A percentile compares a stretch with the other conserved stretches of the same genome.
Evolutionary conservation across 2,113 vertebrate species (phyloP).

Genomic region (Peromyscus polionotus): DNA sequence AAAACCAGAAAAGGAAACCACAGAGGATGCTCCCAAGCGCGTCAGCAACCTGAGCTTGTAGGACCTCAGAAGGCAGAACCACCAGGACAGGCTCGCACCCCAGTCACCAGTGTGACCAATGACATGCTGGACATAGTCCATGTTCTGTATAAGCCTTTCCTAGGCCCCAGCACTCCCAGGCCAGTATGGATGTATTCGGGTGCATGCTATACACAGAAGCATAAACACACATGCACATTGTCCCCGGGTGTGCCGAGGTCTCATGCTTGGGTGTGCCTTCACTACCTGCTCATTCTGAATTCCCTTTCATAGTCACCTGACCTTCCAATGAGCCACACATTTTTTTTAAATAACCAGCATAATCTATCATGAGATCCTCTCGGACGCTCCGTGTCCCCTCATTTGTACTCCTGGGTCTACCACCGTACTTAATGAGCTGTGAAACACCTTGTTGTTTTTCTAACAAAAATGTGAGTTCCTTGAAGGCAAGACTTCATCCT

Average conservation of each 20-base stretch:
- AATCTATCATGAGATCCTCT: neutral
- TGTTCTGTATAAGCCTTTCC: neutral
- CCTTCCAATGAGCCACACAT: neutral
- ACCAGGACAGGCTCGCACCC: neutral
- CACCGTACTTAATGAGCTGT: neutral
- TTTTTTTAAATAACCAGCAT: neutral
- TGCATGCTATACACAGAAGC: no score
- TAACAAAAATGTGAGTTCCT: neutral
- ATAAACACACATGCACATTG: no score
- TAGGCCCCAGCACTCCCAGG: neutral
- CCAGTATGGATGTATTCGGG: no score
- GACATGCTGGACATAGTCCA: neutral
- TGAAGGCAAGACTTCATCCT: conserved; percentile 15
- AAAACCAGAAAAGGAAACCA: neutral
- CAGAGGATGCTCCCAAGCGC: neutral
- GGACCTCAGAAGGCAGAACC: neutral
- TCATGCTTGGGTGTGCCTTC: neutral
- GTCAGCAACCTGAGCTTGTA: neutral
- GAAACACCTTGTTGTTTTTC: neutral
- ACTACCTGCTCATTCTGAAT: neutral
- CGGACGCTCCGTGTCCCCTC: neutral
- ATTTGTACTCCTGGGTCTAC: neutral
- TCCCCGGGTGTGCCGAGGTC: neutral
- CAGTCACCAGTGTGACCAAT: neutral
- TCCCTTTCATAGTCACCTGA: neutral